Base-by-base conservation (phyloP, 2,113 vertebrate genomes). In the Monarcha castaneiventris region DNA sequence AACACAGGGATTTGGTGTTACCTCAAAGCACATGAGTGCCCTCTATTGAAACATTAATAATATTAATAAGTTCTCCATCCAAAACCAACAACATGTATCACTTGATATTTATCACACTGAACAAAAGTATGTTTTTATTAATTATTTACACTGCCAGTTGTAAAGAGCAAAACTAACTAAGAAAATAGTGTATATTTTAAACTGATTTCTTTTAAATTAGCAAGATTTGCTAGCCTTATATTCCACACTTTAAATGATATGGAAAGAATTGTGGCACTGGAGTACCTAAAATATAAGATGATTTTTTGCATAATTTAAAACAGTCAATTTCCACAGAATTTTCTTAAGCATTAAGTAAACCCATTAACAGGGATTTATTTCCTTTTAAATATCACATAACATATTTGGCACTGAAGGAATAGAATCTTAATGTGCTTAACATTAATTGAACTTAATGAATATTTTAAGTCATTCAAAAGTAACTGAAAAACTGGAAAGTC, bases 11-110 rank as follows among this genome's bases (percentile, higher is more conserved):
- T 16, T 48, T 63, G 7, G 9, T 56, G 37, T 37, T 71, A 68
- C 88, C 64, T 88, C 32, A 6, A 93, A 96, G 95, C 69, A 90
- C 54, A 0, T 21, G 83, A 96, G 75, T 90, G 94, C 93, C 93
- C 93, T 86, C 95, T 96, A 22, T 74, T 95, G 96, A 96, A 90
- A 83, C 13, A 75, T 19, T 25, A 69, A 10, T 69, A 55, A 74
- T 35, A 55, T 11, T 48, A 78, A 16, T 30, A 37, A 85, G 16
- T 46, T 72, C 35, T 56, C 39, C 4, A 83, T 46, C 27, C 35
- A 43, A 83, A 89, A 22, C 19, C 7, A 58, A 2, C 52, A 58
- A 33, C 0, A 49, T 20, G 35, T 44, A 39, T 22, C 3, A 87
- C 25, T 44, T 80, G 33, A 77, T 13, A n/a, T 39, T 67, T 66